Evolutionary conservation across 2,113 vertebrate genomes (phyloP), one percentile per base, ranked within the genome.

Genomic region (Lota lota): DNA sequence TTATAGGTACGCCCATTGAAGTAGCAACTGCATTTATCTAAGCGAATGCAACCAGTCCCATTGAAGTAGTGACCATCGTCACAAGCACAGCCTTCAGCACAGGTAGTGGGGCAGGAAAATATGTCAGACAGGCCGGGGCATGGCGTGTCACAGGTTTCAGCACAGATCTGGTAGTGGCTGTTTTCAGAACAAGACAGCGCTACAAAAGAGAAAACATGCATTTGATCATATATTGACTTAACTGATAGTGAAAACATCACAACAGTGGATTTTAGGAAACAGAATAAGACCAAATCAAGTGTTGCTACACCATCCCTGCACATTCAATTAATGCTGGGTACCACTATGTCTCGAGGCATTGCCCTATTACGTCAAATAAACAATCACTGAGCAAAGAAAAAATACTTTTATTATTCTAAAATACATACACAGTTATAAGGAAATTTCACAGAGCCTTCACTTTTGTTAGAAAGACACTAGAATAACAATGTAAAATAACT

Each of bases 71-170:
- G 91, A 0, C 81, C 87, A 0, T 83, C 0, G 1, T 92, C 17
- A 12, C 94, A 95, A 4, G 80, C 63, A 36, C 94, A 95, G 15
- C 93, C 93, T 67, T 95, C 94, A 0, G 61, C 22, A 4, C 93
- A 94, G 0, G 0, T 28, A 0, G 69, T 15, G 0, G 86, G 87
- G 56, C 93, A 94, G 0, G 16, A 28, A 0, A 61, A 7, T 0
- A 78, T 36, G 0, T 73, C 77, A 0, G 4, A 3, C 0, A 91
- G 76, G 0, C 85, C 86, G 0, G 86, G 28, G 56, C 94, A 95
- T 12, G 78, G 69, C 22, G 73, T 62, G 63, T 67, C 3, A 1
- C 94, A 94, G 51, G 81, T 78, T 22, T 90, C 71, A 0, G 74
- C 71, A 0, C 93, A 94, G 28, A 84, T 3, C 19, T 89, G 64